These are phyloP conservation scores for Spodoptera littoralis DNA, from an alignment of 2,888 invertebrate genomes.

Conservation along the genomic window DNA sequence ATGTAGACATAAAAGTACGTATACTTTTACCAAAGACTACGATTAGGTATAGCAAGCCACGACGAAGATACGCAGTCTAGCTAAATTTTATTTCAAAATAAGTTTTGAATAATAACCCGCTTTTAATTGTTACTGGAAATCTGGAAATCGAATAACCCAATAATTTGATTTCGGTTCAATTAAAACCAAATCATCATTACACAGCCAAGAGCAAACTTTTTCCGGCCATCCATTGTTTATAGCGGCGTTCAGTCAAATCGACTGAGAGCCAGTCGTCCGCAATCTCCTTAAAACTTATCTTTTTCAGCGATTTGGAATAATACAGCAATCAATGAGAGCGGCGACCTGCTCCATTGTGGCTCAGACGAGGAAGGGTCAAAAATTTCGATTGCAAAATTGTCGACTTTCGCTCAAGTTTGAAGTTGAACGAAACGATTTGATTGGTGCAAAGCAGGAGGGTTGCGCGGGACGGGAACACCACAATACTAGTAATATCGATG, in stretches of 20 bases:
- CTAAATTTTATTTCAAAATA: no score
- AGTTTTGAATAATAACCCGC: no score
- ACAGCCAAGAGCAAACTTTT: slow-evolving; percentile 7
- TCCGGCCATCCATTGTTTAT: no score
- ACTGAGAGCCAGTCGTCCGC: neutral
- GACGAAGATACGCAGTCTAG: no score
- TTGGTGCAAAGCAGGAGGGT: neutral
- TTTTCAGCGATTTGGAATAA: slow-evolving; percentile 21
- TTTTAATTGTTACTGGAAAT: no score
- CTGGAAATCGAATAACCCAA: no score
- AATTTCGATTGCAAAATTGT: slow-evolving; percentile 55
- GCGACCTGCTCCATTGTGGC: slow-evolving; percentile 38
- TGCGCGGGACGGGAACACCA: slow-evolving; percentile 9
- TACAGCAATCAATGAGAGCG: slow-evolving; percentile 40
- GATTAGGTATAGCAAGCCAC: no score
- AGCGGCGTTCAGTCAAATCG: neutral
- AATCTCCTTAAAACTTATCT: slow-evolving; percentile 35
- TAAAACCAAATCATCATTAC: neutral
- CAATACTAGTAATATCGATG: neutral
- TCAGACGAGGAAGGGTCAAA: slow-evolving; percentile 51
- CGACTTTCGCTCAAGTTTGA: slow-evolving; percentile 52
- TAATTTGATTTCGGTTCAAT: no score
- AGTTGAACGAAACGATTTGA: slow-evolving; percentile 35
- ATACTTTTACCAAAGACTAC: no score
- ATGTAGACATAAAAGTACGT: no score